Evolutionary conservation across 1,140 invertebrate genomes (phyloP), one percentile per base, ranked within the genome.

Genomic region (Drosophila tsacasi): DNA sequence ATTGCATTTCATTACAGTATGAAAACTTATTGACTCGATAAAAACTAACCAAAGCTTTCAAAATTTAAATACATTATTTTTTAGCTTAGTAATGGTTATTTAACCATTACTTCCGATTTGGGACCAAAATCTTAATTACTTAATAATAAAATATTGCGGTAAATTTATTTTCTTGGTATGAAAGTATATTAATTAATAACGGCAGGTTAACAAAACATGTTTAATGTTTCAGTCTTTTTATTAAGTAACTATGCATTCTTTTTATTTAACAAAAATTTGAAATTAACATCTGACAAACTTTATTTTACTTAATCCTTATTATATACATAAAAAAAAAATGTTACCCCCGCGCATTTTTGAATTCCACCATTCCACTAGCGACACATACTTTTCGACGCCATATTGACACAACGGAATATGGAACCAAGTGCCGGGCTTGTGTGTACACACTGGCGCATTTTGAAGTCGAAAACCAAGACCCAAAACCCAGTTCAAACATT

Each of bases 401-500:
- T 4, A 37, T 23, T 55, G 32, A 17, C 32, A 10, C 15, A 6
- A 23, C 15, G 9, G 21, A 25, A 25, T 3, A 25, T 35, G 30
- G 8, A 37, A 5, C 13, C 8, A 12, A 37, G 19, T 35, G 52
- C 4, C 32, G 19, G 37, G 15, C 15, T 4, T 1, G 55, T 58
- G 55, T 58, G 55, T 58, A 44, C 55, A 58, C 55, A 58, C 55
- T 58, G 55, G 35, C 10, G 10, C 35, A 2, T n/a, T 40, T 62
- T 19, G 1, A 32, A 66, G 25, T 42, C 13, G 2, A 1, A 32
- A 61, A 12, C 21, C 32, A 19, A 63, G 10, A 52, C 25, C 25
- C 27, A 25, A 19, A 59, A 21, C 17, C 15, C 15, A n/a, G 3
- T 23, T 5, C 62, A n/a, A 32, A 62, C 39, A 23, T 2, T 32